Evolutionary conservation across 2,797 vertebrate species (phyloP), one percentile per base, ranked within the genome.

Genomic region (Oreortyx pictus): DNA sequence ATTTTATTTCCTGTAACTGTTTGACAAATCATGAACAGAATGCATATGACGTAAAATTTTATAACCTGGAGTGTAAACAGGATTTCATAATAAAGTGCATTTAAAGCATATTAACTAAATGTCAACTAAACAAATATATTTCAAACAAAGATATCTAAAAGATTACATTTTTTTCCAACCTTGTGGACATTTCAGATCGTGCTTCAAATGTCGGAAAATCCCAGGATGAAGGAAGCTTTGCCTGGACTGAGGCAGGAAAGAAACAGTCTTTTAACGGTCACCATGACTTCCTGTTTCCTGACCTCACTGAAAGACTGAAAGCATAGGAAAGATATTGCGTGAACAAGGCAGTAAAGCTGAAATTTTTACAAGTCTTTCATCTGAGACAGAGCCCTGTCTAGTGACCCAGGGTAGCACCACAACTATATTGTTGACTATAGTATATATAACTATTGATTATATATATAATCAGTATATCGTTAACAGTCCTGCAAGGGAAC

Each of bases 401-500:
- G 56, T 47, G 84, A 5, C 10, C 18, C 16, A 54, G 46, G 7
- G 35, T 41, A 91, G 59, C 10, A 11, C 12, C 70, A 47, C 18
- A 82, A 14, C 24, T 23, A 7, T n/a, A 50, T 35, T 1, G 0
- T 35, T 70, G 33, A 17, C 3, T 0, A 35, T 41, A n/a, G 29
- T 47, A 37, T 20, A 15, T 16, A 23, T 16, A 57, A 14, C 14
- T 61, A 25, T 62, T 25, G 19, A 29, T n/a, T n/a, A n/a, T 29
- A 27, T 71, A 16, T 18, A 41, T 29, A 11, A 41, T 41, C 39
- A 41, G 39, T 65, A 16, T 15, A 33, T 20, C 37, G 23, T 52
- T 81, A 77, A 64, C 9, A 37, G 7, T 52, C 25, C 33, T 67
- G 6, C 6, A 60, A 11, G 41, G 25, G 6, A 88, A 82, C 65